A percentile compares a stretch with the other conserved stretches of the same genome.
phyloP scores from a whole-genome alignment of 2,113 vertebrate species.

The Pseudopodoces humilis region DNA sequence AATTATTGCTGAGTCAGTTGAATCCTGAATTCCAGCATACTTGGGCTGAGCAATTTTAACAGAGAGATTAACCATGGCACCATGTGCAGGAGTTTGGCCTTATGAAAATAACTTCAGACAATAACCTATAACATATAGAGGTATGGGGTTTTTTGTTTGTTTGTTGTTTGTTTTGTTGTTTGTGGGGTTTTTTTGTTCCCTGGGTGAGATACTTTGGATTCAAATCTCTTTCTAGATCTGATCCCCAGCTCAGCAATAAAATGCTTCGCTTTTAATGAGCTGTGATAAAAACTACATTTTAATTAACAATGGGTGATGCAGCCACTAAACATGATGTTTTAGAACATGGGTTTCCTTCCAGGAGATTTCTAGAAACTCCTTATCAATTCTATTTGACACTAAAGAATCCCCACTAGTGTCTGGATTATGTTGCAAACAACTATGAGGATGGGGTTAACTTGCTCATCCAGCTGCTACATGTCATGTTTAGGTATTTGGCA shows the following conservation, averaged over 20 bases:
- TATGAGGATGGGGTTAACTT: not conserved
- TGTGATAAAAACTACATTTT: not conserved
- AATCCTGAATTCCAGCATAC: not conserved
- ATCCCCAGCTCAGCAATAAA: not conserved
- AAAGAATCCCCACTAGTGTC: not conserved
- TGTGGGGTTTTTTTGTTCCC: too few species aligned
- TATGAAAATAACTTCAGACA: not conserved
- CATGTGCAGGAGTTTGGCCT: not conserved
- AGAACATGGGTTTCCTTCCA: not conserved
- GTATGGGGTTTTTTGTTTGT: not conserved
- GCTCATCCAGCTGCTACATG: not conserved
- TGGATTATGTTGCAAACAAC: not conserved
- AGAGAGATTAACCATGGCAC: not conserved
- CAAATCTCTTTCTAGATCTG: not conserved
- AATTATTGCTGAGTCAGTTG: not conserved
- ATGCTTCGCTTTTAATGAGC: not conserved
- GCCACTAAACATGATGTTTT: not conserved
- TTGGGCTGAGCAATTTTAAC: not conserved
- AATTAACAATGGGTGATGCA: not conserved
- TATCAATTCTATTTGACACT: not conserved
- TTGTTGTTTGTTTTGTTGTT: too few species aligned
- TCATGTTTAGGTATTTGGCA: not conserved
- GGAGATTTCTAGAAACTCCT: not conserved
- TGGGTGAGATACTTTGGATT: not conserved
- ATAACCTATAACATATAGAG: not conserved